phyloP scores from a whole-genome alignment of 2,113 vertebrate genomes.

The Dromas ardeola region DNA sequence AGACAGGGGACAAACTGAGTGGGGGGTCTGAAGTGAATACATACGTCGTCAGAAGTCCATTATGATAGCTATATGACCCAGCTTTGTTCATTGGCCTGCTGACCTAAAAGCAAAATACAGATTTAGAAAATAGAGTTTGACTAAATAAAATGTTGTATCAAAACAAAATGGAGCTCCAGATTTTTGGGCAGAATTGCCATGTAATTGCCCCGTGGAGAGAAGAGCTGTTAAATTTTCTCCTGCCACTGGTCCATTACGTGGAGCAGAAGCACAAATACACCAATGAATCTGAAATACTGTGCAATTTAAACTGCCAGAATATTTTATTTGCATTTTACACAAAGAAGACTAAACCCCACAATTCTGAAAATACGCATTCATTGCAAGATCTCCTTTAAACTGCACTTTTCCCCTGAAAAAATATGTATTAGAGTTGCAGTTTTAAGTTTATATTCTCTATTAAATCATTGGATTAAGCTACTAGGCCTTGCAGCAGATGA shows the following conservation, averaged over 20 bases:
- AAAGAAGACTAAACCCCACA: not conserved
- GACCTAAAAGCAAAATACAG: not conserved
- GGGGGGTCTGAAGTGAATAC: not conserved
- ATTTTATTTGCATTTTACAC: not conserved
- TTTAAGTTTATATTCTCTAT: not conserved
- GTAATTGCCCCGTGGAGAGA: not conserved
- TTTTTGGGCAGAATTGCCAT: not conserved
- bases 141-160: not conserved
- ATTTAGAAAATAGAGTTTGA: not conserved
- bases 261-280: not conserved
- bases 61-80: not conserved
- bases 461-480: not conserved
- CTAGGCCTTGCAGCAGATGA: not conserved
- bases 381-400: not conserved
- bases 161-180: not conserved
- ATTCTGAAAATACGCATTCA: not conserved
- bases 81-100: not conserved
- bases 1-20: not conserved
- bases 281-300: not conserved
- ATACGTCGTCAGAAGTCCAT: not conserved
- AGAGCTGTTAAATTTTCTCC: not conserved
- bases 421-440: not conserved
- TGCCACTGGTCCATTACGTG: not conserved
- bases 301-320: not conserved
- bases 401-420: not conserved